Base-by-base conservation (phyloP, 2,888 invertebrate genomes). In the Drosophila antonietae region DNA sequence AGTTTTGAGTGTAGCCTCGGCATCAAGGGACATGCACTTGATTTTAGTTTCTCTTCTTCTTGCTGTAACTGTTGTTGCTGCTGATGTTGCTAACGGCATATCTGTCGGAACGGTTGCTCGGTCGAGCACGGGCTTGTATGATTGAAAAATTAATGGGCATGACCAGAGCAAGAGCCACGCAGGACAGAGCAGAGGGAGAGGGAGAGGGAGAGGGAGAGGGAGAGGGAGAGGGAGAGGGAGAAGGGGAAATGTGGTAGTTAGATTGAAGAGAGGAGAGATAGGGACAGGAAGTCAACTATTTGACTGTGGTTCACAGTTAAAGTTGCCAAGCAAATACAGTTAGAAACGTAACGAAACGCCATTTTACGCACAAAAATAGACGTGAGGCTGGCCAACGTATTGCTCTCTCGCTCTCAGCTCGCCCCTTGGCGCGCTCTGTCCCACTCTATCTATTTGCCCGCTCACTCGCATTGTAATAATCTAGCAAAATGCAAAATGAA, bases 111-210 rank as follows among this genome's bases (percentile, higher is more conserved):
- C 49, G 59, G 53, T 49, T 68, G 44, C 53, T 58, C 35, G 23
- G 53, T 60, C 53, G 57, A 52, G 58, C 56, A 46, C 20, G 14
- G 58, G 62, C 55, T 51, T 87, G 85, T 80, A 83, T 89, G 90
- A 90, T 89, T 90, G 90, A 90, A 90, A 90, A 90, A 90, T 90
- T 78, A 87, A 90, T 89, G 85, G 90, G 81, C 78, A 75, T 77
- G 77, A 78, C 75, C 77, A 74, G 58, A 51, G 49, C 59, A 68
- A 51, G 49, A 51, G 56, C 41, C 41, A n/a, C 23, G 53, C 33
- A 35, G 14, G 23, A 28, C 56, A 6, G 15, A n/a, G 20, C 37
- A 28, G 33, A 2, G 12, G 1, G n/a, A 23, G 20, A 9, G 39
- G 9, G 3, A 15, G 49, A 2, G 33, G 1, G 33, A 12, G 12